A percentile compares a stretch with the other conserved stretches of the same genome.
Conservation (phyloP, 2,888 invertebrate species). For the Pristionchus exspectatus region DNA sequence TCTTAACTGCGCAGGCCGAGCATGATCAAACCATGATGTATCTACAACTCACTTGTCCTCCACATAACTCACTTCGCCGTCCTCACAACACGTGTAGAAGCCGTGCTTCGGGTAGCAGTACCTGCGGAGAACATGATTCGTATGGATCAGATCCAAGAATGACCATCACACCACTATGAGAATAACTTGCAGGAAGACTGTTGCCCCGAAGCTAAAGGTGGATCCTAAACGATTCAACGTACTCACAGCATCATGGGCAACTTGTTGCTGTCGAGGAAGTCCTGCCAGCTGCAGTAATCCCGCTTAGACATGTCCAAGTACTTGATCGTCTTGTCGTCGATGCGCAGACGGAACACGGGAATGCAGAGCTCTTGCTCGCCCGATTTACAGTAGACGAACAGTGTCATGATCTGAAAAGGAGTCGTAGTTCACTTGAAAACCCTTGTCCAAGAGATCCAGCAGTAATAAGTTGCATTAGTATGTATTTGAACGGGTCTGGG, state of each 20-base stretch:
- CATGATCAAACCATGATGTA: not conserved
- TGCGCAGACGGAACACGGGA: conserved; percentile 51
- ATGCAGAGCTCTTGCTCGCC: conserved; percentile 38
- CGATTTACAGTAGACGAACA: conserved; percentile 55
- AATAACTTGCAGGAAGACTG: no score
- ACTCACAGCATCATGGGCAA: conserved; percentile 56
- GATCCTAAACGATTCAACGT: not conserved
- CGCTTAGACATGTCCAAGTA: conserved; percentile 54
- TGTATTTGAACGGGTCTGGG: no score
- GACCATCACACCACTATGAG: no score
- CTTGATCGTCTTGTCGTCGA: conserved; percentile 23
- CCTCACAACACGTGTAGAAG: conserved; percentile 49
- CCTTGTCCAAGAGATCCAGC: no score
- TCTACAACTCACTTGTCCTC: conserved; percentile 14
- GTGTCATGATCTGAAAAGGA: conserved; percentile 44
- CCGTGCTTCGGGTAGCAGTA: conserved; percentile 52
- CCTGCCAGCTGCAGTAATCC: conserved; percentile 52
- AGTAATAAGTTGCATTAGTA: no score
- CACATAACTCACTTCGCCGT: conserved; percentile 23
- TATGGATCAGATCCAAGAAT: no score
- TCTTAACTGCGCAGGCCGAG: not conserved
- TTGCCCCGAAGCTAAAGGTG: no score
- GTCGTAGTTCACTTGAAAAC: no score
- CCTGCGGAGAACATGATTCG: no score
- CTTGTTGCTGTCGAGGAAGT: conserved; percentile 54